Base-by-base conservation (phyloP, 1,140 invertebrate species). In the Eupeodes corollae region DNA sequence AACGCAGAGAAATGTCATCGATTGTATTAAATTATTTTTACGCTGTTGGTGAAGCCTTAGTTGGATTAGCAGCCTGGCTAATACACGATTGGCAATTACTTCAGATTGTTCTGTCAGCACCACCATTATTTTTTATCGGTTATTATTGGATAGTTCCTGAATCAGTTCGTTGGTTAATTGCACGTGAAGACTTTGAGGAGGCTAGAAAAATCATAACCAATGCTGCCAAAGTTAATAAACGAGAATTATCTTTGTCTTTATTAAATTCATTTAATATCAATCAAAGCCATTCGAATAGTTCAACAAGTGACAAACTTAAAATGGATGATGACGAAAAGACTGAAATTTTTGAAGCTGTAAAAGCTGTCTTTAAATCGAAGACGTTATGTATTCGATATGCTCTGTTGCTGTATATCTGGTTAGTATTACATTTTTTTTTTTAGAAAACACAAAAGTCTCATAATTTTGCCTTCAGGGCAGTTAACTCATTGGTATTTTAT, bases 401-500 rank as follows among this genome's bases (percentile, higher is more conserved):
- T 1, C 61, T 73, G 6, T 59, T 79, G 38, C 70, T 75, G 21
- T 73, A 73, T 56, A 75, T 70, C 46, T 80, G 72, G 73, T 74
- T 54, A 62, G 66, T 57, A 5, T 35, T 44, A 33, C 32, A 5
- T 46, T 40, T 19, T 35, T 45, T 11, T 45, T 35, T 45, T 18
- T 5, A 26, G 3, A 26, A 26, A 35, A n/a, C 34, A 35, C 12
- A 14, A 15, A 34, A 34, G 16, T 8, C 10, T 3, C 21, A 26
- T 26, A 26, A 30, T 42, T 32, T 26, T 42, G 68, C 47, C 70
- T 70, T 53, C 46, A 83, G 82, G 82, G 75, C 76, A 14, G 76
- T 80, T 3, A 82, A 81, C 63, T 75, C 78, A 6, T 78, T 84
- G 46, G 76, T 85, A 2, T 87, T 79, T 54, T 86, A 85, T 56